Percentiles rank a stretch among this genome's conserved stretches.
Evolutionary conservation across 1,140 invertebrate genomes (phyloP).

Genomic region (Brachionus manjavacas): DNA sequence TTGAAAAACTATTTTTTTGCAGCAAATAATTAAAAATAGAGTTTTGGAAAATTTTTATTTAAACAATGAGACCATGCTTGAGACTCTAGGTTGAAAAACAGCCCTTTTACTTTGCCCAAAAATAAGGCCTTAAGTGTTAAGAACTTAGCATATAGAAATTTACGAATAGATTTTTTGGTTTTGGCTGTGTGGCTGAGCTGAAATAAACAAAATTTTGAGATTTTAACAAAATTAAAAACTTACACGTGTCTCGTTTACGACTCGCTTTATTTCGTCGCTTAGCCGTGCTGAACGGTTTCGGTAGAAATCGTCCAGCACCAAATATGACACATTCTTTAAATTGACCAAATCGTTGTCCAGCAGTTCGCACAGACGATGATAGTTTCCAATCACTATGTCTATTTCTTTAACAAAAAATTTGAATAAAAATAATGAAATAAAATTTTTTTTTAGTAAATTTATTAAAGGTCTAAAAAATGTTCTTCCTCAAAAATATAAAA

Average conservation of each 20-base stretch:
- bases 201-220: neutral
- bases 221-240: constrained; percentile 7
- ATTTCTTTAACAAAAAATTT: neutral
- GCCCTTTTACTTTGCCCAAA: neutral
- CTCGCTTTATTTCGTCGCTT: constrained; percentile 41
- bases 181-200: constrained; percentile 3
- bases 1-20: neutral
- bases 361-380: constrained; percentile 37
- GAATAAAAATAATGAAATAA: neutral
- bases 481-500: too few species aligned
- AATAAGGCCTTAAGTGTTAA: neutral
- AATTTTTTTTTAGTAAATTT: too few species aligned
- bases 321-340: constrained; percentile 38
- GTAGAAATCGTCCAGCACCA: constrained; percentile 38
- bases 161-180: neutral
- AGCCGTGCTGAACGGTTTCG: constrained; percentile 37
- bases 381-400: constrained; percentile 37
- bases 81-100: neutral
- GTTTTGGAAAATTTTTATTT: constrained; percentile 25
- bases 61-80: neutral
- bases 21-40: constrained; percentile 21
- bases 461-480: too few species aligned
- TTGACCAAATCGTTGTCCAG: constrained; percentile 34
- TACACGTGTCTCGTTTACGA: constrained; percentile 37
- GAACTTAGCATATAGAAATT: neutral